Conservation (phyloP, 2,797 vertebrate genomes). For the Babyrousa celebensis region DNA sequence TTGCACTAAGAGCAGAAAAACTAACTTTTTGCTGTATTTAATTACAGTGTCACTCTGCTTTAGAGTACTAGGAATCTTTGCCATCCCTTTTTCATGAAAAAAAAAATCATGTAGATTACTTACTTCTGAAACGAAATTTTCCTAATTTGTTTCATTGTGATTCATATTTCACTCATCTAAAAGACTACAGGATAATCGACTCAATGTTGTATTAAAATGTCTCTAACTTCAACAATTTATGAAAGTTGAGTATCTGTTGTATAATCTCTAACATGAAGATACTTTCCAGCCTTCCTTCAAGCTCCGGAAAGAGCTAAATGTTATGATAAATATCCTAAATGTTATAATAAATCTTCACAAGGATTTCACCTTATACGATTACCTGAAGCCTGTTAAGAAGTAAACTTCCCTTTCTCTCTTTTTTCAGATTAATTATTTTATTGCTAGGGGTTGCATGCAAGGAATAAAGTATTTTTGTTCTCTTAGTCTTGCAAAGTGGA, state of each 20-base stretch:
- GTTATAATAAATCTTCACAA: background rate
- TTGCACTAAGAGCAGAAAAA: background rate
- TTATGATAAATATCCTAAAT: background rate
- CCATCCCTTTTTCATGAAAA: background rate
- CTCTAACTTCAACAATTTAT: background rate
- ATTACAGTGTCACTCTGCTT: background rate
- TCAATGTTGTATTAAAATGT: background rate
- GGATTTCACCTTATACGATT: background rate
- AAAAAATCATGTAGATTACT: background rate
- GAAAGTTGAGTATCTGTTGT: background rate
- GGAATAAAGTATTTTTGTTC: background rate
- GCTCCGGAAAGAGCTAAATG: background rate
- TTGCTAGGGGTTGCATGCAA: background rate
- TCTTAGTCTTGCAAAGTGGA: background rate
- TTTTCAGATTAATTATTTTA: background rate
- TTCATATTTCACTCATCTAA: background rate
- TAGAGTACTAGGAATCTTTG: background rate
- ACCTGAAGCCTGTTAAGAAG: background rate
- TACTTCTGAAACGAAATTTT: background rate
- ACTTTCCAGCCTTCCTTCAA: background rate
- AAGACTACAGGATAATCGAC: background rate
- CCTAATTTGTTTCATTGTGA: slow-evolving; percentile 1
- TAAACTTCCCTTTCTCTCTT: background rate
- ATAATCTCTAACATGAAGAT: slow-evolving; percentile 1
- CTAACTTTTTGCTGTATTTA: background rate